These are phyloP conservation scores for Aleiodes leptofemur DNA, from an alignment of 2,888 invertebrate species.

Conservation along the genomic window DNA sequence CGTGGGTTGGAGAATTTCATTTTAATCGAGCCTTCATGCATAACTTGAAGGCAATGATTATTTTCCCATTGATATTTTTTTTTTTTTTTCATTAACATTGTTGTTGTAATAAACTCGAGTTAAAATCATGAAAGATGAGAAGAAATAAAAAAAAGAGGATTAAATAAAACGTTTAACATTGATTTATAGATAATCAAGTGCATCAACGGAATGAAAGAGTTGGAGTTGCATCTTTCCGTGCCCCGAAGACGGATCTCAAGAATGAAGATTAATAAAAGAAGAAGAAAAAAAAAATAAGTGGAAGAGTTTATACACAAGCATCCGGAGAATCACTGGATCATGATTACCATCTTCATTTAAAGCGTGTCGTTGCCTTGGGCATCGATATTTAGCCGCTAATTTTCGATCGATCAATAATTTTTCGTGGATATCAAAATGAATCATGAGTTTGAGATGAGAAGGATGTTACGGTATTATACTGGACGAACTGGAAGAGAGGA, in stretches of 20 bases:
- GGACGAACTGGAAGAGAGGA: constrained; percentile 47
- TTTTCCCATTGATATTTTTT: constrained; percentile 5
- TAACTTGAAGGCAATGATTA: constrained; percentile 6
- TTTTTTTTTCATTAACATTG: neutral
- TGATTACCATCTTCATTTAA: constrained; percentile 71
- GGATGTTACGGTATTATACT: constrained; percentile 52
- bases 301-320: constrained; percentile 24
- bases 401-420: constrained; percentile 72
- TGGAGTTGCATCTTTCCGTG: constrained; percentile 22
- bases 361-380: constrained; percentile 70
- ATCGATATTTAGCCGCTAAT: constrained; percentile 72
- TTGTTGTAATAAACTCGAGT: neutral
- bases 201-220: constrained; percentile 12
- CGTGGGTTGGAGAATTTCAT: constrained; percentile 27
- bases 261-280: neutral
- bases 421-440: constrained; percentile 64
- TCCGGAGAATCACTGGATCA: constrained; percentile 42
- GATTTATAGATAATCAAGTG: constrained; percentile 68
- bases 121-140: neutral
- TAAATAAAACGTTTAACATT: constrained; percentile 48
- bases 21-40: constrained; percentile 26
- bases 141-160: neutral
- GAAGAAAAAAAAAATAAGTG: neutral
- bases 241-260: constrained; percentile 32
- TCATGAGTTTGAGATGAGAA: constrained; percentile 53